Evolutionary conservation across 2,113 vertebrate genomes (phyloP).

Genomic region (Campylorhamphus procurvoides): DNA sequence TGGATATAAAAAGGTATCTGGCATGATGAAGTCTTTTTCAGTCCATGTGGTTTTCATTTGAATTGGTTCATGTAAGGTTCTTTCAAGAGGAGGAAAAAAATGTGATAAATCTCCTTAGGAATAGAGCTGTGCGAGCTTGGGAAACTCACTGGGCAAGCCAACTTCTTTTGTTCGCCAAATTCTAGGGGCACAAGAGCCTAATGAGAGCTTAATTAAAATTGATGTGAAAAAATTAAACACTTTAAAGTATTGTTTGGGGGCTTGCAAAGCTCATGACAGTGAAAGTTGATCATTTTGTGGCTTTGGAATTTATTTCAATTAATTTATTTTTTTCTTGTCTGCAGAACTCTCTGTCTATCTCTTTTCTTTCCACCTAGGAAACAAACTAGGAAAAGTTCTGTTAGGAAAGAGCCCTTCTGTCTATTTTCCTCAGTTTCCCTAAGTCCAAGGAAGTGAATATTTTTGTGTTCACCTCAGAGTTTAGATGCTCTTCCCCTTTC

Average conservation of each 20-base stretch:
- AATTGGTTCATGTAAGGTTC: constrained; percentile 77
- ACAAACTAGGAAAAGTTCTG: neutral
- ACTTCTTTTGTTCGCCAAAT: constrained; percentile 58
- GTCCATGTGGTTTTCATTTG: constrained; percentile 78
- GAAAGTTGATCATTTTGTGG: constrained; percentile 57
- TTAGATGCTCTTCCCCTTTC: neutral
- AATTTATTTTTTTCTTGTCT: constrained; percentile 1
- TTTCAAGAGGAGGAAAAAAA: constrained; percentile 70
- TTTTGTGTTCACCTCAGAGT: neutral
- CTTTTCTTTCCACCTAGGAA: neutral
- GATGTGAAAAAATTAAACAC: constrained; percentile 62
- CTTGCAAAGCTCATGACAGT: constrained; percentile 39
- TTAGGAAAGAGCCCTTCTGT: neutral
- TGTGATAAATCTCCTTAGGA: constrained; percentile 65
- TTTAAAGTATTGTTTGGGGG: constrained; percentile 54
- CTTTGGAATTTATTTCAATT: constrained; percentile 48
- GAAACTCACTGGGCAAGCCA: constrained; percentile 52
- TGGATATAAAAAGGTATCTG: constrained; percentile 74
- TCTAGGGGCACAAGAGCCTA: constrained; percentile 58
- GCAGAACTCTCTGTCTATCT: neutral
- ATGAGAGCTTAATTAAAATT: constrained; percentile 72
- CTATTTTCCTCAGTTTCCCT: constrained; percentile 28
- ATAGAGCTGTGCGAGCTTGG: constrained; percentile 54
- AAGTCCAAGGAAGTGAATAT: neutral
- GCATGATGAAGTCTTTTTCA: constrained; percentile 56